Percentiles rank a stretch among this genome's conserved stretches.
Evolutionary conservation across 2,797 vertebrate species (phyloP).

Genomic region (Lagocephalus sceleratus): DNA sequence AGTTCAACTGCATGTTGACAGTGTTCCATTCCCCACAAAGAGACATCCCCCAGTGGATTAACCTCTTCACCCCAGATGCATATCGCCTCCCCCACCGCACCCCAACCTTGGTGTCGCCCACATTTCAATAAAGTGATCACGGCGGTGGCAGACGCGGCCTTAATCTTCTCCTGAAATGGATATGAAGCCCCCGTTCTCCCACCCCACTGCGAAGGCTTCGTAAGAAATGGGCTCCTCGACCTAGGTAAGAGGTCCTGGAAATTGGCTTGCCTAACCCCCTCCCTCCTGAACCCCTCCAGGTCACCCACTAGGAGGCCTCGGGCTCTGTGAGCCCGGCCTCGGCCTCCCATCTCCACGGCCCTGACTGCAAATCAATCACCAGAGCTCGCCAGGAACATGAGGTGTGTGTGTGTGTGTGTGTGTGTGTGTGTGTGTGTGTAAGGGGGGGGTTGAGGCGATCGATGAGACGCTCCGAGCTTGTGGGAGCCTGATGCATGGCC

Average conservation of each 20-base stretch:
- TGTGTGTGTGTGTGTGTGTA: conserved; percentile 2
- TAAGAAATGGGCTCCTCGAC: conserved; percentile 56
- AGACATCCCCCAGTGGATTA: conserved; percentile 25
- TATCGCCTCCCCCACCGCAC: conserved; percentile 4
- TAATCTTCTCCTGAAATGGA: conserved; percentile 69
- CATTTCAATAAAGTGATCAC: conserved; percentile 24
- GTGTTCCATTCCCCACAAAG: conserved; percentile 1
- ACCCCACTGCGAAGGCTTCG: conserved; percentile 52
- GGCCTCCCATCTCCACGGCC: conserved; percentile 68
- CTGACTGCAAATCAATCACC: conserved; percentile 77
- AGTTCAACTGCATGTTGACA: conserved; percentile 27
- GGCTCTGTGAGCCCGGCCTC: conserved; percentile 54
- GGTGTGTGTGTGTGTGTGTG: conserved; percentile 13
- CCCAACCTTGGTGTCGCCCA: conserved; percentile 1
- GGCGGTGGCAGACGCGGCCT: conserved; percentile 50
- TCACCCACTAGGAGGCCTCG: conserved; percentile 59
- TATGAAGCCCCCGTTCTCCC: conserved; percentile 41
- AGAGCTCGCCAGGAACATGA: conserved; percentile 51
- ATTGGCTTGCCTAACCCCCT: conserved; percentile 25
- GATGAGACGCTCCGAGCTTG: conserved; percentile 62
- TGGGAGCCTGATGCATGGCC: conserved; percentile 69
- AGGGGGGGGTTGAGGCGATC: conserved; percentile 50
- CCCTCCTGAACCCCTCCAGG: conserved; percentile 45
- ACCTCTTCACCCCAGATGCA: conserved; percentile 34
- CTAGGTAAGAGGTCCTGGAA: conserved; percentile 44